Evolutionary conservation across 1,140 invertebrate species (phyloP).

Genomic region (fruit fly (Drosophila melanogaster)): DNA sequence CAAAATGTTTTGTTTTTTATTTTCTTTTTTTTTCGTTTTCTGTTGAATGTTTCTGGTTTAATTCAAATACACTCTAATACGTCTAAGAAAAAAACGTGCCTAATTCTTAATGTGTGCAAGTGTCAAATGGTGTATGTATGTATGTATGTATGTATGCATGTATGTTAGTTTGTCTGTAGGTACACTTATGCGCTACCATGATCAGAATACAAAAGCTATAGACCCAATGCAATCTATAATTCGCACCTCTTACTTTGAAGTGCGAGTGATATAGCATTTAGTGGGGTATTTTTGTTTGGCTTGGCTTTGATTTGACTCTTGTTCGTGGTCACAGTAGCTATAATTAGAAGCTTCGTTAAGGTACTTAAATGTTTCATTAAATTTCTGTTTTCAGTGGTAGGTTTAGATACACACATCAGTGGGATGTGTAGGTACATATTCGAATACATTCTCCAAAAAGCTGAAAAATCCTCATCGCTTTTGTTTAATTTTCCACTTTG

Average conservation of each 20-base stretch:
- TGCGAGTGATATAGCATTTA: slow-evolving; percentile 11
- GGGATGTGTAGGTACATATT: slow-evolving; percentile 65
- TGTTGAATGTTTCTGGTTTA: not conserved
- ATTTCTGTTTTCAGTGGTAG: slow-evolving; percentile 73
- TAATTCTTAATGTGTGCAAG: slow-evolving; percentile 16
- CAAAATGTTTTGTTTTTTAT: slow-evolving; percentile 45
- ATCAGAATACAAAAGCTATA: slow-evolving; percentile 48
- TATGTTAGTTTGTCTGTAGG: slow-evolving; percentile 46
- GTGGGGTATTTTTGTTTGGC: slow-evolving; percentile 2
- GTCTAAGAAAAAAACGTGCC: slow-evolving; percentile 55
- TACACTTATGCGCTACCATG: slow-evolving; percentile 69
- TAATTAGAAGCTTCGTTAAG: slow-evolving; percentile 70
- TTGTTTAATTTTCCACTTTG: not conserved
- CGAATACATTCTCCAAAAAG: slow-evolving; percentile 53
- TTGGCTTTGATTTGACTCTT: slow-evolving; percentile 10
- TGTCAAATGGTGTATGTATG: slow-evolving; percentile 29
- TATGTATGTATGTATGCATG: slow-evolving; percentile 23
- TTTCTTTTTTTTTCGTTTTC: slow-evolving; percentile 6
- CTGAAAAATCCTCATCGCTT: slow-evolving; percentile 18
- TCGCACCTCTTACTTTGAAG: not conserved
- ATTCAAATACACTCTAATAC: slow-evolving; percentile 36
- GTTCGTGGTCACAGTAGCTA: slow-evolving; percentile 47
- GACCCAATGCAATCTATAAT: slow-evolving; percentile 8
- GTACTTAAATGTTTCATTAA: slow-evolving; percentile 77
- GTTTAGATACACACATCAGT: slow-evolving; percentile 57